These are phyloP conservation scores for Nomada lathburiana DNA, from an alignment of 2,888 invertebrate species.

Conservation along the genomic window DNA sequence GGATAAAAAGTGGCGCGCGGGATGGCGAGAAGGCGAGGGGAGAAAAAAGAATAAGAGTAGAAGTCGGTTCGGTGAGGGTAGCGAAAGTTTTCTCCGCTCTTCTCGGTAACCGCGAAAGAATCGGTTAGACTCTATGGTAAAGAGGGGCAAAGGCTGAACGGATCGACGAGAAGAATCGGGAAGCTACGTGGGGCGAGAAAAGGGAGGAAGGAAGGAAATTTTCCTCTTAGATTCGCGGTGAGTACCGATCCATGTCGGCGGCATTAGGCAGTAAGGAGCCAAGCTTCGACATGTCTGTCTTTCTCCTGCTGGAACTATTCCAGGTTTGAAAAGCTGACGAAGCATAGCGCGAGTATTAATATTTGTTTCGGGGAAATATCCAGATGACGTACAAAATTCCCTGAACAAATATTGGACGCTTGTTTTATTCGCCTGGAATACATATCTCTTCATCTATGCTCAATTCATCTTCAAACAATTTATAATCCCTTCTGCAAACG, in stretches of 20 bases:
- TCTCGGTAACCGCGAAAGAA: slow-evolving; percentile 58
- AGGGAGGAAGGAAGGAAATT: slow-evolving; percentile 43
- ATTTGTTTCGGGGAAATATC: slow-evolving; percentile 28
- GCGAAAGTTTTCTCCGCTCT: slow-evolving; percentile 71
- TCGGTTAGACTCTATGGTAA: slow-evolving; percentile 35
- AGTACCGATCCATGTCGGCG: slow-evolving; percentile 64
- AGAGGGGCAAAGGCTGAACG: slow-evolving; percentile 39
- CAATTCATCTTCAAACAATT: no score
- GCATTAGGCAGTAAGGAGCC: slow-evolving; percentile 47
- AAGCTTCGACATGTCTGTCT: not conserved
- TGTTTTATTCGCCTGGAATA: not conserved
- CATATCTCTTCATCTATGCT: not conserved
- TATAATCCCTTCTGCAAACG: no score
- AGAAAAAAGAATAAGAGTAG: slow-evolving; percentile 38
- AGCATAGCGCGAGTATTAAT: slow-evolving; percentile 38
- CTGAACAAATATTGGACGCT: not conserved
- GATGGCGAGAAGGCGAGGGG: slow-evolving; percentile 29
- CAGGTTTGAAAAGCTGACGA: not conserved
- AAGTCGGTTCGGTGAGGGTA: slow-evolving; percentile 49
- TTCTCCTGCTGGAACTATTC: slow-evolving; percentile 2
- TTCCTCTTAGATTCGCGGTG: slow-evolving; percentile 44
- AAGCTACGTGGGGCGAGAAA: slow-evolving; percentile 9
- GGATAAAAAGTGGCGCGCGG: slow-evolving; percentile 38
- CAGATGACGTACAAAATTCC: not conserved
- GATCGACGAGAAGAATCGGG: slow-evolving; percentile 9